Percentiles rank a stretch among this genome's conserved stretches.
These are phyloP conservation scores for Cephus cinctus DNA, from an alignment of 1,140 invertebrate species.

Conservation along the genomic window DNA sequence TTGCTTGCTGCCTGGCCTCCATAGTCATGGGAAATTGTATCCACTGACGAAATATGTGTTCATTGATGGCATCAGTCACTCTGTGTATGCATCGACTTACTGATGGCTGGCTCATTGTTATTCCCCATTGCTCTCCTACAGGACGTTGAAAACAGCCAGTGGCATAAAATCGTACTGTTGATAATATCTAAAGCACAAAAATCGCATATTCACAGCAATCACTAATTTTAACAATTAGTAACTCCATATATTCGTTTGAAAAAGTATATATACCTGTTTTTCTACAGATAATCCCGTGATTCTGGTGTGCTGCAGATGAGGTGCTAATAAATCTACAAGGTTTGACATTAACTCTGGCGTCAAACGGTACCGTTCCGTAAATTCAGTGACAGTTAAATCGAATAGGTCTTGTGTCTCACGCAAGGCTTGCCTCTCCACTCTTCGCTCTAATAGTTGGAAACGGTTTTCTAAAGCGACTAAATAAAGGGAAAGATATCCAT, in stretches of 20 bases:
- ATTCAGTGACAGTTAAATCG: not conserved
- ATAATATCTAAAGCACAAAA: too few relatives aligned
- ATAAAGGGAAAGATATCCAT: not conserved
- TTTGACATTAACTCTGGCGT: not conserved
- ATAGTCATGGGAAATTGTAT: not conserved
- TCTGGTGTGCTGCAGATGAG: not conserved
- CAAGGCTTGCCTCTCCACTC: not conserved
- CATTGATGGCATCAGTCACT: not conserved
- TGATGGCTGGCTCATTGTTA: not conserved
- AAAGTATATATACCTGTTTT: too few relatives aligned
- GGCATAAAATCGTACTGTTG: not conserved
- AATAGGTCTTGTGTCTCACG: not conserved
- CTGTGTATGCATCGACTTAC: not conserved
- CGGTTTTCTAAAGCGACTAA: not conserved
- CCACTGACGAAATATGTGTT: not conserved
- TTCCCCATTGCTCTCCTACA: not conserved
- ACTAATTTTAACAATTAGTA: too few relatives aligned
- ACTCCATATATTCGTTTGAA: too few relatives aligned
- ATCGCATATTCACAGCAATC: too few relatives aligned
- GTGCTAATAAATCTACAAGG: not conserved
- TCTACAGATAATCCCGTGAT: not conserved
- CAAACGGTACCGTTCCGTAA: not conserved
- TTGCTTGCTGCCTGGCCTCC: not conserved
- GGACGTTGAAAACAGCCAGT: not conserved
- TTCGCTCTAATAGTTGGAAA: not conserved